Base-by-base conservation (phyloP, 1,140 invertebrate species). In the Laupala kohalensis region DNA sequence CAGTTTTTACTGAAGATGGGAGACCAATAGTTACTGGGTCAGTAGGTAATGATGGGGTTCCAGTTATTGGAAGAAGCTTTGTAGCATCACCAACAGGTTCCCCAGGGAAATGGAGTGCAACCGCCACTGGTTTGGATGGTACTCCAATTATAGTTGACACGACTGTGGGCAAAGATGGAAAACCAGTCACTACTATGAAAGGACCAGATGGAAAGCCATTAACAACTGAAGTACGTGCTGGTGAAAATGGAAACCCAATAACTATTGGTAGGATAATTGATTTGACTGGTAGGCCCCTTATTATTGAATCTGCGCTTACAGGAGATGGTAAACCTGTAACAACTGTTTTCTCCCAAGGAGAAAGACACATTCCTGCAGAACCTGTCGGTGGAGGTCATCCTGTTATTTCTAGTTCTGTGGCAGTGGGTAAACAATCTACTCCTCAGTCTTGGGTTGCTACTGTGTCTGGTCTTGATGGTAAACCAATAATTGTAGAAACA, bases 271-370 rank as follows among this genome's bases (percentile, higher is more conserved):
- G 77, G 0, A 71, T 81, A 28, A 74, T 77, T 23, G 74, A 75
- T 2, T 81, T 81, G 63, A 81, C 80, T 25, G 80, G 80, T 25
- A 81, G 81, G 69, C 71, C 75, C 0, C 67, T 82, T 3, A 77
- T 79, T 71, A 79, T 81, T 69, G 79, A 81, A 64, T 81, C 80
- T 0, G 74, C 81, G 0, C 62, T 81, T 9, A 78, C 81, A 0
- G 80, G 75, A 69, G 81, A 82, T 30, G 78, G 78, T 0, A 82
- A 82, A 64, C 74, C 75, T 1, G 72, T 81, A 25, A 82, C 81
- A 64, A 77, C 75, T 0, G 74, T 77, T 6, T 79, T 81, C 73
- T 82, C 81, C 70, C 80, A 77, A 72, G 77, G 78, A 4, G 80
- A 81, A 6, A 80, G 80, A 53, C 37, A 9, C 19, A 1, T 53